phyloP scores from a whole-genome alignment of 2,797 vertebrate species.

The Hephaestus fuliginosus region DNA sequence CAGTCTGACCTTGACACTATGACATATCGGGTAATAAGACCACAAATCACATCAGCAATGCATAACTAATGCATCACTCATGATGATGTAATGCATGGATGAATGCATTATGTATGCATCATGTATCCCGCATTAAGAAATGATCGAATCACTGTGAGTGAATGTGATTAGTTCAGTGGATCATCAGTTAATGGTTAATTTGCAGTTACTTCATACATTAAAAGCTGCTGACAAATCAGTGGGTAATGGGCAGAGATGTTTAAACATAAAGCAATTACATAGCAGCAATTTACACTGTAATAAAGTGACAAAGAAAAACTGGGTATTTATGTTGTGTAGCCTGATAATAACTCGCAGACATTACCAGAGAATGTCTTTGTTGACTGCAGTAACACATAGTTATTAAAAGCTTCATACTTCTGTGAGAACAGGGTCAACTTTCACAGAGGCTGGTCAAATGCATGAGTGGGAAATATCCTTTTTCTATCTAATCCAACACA shows the following conservation, averaged over 20 bases:
- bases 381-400: background rate
- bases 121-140: background rate
- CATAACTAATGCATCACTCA: slow-evolving; percentile 5
- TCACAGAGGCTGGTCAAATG: background rate
- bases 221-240: background rate
- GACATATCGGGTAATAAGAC: too few species aligned
- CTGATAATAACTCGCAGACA: background rate
- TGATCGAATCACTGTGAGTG: background rate
- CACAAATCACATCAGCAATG: background rate
- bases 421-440: background rate
- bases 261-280: background rate
- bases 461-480: background rate
- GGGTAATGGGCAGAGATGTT: background rate
- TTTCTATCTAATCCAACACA: background rate
- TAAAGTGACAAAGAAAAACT: background rate
- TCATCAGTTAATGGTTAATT: background rate
- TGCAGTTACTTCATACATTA: background rate
- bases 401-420: background rate
- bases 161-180: background rate
- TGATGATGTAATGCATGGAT: background rate
- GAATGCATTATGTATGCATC: background rate
- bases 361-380: background rate
- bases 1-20: background rate
- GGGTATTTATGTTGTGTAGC: background rate
- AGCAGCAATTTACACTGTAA: background rate